A percentile compares a stretch with the other conserved stretches of the same genome.
Conservation (phyloP, 2,888 invertebrate species). For the Cryptocephalus moraei region DNA sequence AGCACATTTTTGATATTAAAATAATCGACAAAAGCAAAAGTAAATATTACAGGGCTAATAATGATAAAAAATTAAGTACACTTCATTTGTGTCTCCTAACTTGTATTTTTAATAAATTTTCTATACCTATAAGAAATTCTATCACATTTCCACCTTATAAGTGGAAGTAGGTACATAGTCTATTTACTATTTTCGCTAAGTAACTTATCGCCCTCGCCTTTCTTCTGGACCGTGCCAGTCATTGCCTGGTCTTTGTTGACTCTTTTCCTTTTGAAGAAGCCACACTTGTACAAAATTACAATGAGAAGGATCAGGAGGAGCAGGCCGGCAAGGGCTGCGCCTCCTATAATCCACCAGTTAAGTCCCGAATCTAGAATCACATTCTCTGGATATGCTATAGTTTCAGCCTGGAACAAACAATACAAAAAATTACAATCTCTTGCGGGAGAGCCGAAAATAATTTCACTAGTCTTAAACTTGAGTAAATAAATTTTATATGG, state of each 20-base stretch:
- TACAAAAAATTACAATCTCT: not conserved
- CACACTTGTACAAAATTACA: slow-evolving; percentile 75
- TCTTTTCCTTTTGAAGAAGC: slow-evolving; percentile 80
- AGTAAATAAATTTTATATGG: too few relatives aligned
- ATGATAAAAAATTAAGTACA: too few relatives aligned
- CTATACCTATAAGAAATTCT: too few relatives aligned
- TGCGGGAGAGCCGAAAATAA: too few relatives aligned
- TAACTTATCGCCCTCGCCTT: slow-evolving; percentile 24
- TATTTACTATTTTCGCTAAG: slow-evolving; percentile 2
- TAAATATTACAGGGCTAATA: too few relatives aligned
- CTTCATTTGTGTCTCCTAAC: too few relatives aligned
- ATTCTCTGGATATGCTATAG: slow-evolving; percentile 74
- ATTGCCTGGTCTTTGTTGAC: slow-evolving; percentile 59
- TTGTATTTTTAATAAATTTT: too few relatives aligned
- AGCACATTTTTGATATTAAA: too few relatives aligned
- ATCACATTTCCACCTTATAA: too few relatives aligned
- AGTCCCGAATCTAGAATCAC: slow-evolving; percentile 68
- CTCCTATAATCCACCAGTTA: slow-evolving; percentile 77
- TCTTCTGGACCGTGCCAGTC: slow-evolving; percentile 47
- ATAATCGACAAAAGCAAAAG: too few relatives aligned
- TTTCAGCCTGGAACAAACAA: slow-evolving; percentile 55
- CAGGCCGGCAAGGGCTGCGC: slow-evolving; percentile 76
- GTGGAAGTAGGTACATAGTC: too few relatives aligned
- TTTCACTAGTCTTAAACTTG: too few relatives aligned
- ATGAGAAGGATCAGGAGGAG: slow-evolving; percentile 72